Evolutionary conservation across 1,140 invertebrate genomes (phyloP).

Genomic region (Drosophila biarmipes): DNA sequence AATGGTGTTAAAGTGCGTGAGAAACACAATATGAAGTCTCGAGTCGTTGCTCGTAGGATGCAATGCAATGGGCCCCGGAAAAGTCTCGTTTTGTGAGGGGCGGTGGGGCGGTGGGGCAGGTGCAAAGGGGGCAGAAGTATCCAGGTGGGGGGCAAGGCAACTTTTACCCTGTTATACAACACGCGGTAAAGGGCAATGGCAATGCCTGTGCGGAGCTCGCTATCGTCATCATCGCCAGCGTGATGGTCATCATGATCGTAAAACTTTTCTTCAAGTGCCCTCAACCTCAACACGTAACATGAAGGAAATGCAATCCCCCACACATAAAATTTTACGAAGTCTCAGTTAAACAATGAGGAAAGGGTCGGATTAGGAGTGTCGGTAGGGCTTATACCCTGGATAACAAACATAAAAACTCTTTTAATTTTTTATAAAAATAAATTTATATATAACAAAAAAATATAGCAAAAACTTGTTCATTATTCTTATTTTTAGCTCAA

Average conservation of each 20-base stretch:
- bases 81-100: constrained; percentile 7
- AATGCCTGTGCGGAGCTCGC: constrained; percentile 7
- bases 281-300: constrained; percentile 46
- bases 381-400: neutral
- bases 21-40: constrained; percentile 58
- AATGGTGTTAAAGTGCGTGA: constrained; percentile 82
- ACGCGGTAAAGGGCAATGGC: constrained; percentile 49
- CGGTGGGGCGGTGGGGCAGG: neutral
- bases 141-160: constrained; percentile 31
- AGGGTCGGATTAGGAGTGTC: constrained; percentile 1
- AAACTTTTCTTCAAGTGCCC: constrained; percentile 47
- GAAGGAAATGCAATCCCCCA: constrained; percentile 41
- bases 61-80: constrained; percentile 37
- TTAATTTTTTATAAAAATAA: too few species aligned
- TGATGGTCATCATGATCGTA: constrained; percentile 33
- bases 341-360: constrained; percentile 24
- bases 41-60: constrained; percentile 24
- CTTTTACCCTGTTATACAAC: constrained; percentile 74
- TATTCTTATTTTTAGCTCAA: too few species aligned
- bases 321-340: constrained; percentile 28
- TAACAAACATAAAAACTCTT: too few species aligned
- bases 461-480: too few species aligned
- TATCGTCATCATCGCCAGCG: constrained; percentile 22
- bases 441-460: too few species aligned
- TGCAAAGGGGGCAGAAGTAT: constrained; percentile 1